These are phyloP conservation scores for Leptinotarsa defecta DNA, from an alignment of 1,140 invertebrate species.

Conservation along the genomic window DNA sequence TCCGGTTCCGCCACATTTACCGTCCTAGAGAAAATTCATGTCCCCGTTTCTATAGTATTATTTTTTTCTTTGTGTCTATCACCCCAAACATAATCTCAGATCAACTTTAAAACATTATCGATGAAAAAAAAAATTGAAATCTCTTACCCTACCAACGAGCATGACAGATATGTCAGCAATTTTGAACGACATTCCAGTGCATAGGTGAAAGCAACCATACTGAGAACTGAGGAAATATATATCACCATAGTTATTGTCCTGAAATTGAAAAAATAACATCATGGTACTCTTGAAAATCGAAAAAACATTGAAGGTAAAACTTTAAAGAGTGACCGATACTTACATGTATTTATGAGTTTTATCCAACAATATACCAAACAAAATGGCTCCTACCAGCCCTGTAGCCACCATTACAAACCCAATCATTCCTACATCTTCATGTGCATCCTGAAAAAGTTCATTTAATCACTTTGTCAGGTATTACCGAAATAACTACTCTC, in stretches of 20 bases:
- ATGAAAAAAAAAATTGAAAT: no score
- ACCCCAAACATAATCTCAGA: no score
- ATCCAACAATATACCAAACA: constrained; percentile 73
- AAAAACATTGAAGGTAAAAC: no score
- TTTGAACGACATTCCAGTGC: constrained; percentile 31
- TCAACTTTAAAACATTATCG: no score
- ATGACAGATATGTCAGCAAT: constrained; percentile 28
- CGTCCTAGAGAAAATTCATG: background rate
- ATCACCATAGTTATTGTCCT: constrained; percentile 32
- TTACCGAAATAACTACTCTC: background rate
- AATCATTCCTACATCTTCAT: constrained; percentile 65
- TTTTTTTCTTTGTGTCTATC: no score
- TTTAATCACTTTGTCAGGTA: background rate
- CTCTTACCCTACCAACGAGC: constrained; percentile 29
- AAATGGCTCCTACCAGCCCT: constrained; percentile 71
- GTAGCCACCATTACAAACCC: constrained; percentile 71
- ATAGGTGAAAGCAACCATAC: constrained; percentile 31
- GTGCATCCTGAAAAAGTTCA: background rate
- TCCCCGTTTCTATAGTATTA: no score
- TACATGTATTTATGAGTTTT: constrained; percentile 61
- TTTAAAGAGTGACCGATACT: background rate
- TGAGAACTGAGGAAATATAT: constrained; percentile 26
- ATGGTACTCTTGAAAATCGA: no score
- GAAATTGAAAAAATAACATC: constrained; percentile 5
- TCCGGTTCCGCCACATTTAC: no score